Evolutionary conservation across 2,888 invertebrate genomes (phyloP).

Genomic region (Mesorhabditis spiculigera): DNA sequence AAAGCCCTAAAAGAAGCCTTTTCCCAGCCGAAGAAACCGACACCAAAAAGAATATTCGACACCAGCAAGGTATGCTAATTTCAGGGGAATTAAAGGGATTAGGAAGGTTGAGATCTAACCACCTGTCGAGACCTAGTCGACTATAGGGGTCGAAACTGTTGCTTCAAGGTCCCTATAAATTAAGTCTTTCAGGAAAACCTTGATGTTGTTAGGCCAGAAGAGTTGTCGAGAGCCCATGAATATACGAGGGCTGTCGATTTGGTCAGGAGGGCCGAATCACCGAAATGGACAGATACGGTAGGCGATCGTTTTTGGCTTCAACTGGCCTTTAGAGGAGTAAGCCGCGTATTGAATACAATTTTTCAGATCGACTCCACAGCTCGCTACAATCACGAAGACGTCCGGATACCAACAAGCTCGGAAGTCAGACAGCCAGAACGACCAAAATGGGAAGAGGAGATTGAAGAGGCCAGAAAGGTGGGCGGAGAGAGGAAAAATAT

Average conservation of each 20-base stretch:
- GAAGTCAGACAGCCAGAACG: conserved; percentile 10
- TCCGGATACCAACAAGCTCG: conserved; percentile 5
- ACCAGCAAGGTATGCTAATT: not conserved
- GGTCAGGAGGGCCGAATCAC: conserved; percentile 11
- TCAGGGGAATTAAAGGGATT: not conserved
- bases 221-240: not conserved
- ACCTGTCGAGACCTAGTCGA: too few species aligned
- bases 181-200: not conserved
- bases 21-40: conserved; percentile 29
- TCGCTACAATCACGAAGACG: too few species aligned
- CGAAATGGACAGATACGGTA: conserved; percentile 7
- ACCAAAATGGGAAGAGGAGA: conserved; percentile 52
- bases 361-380: too few species aligned
- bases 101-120: not conserved
- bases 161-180: not conserved
- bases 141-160: too few species aligned
- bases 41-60: not conserved
- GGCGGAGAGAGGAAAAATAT: not conserved
- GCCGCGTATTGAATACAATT: too few species aligned
- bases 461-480: conserved; percentile 44
- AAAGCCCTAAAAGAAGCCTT: conserved; percentile 55
- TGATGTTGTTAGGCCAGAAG: not conserved
- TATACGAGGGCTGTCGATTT: conserved; percentile 7
- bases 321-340: too few species aligned
- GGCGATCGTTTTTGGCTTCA: too few species aligned